Base-by-base conservation (phyloP, 2,113 vertebrate species). In the Muntiacus muntjak region DNA sequence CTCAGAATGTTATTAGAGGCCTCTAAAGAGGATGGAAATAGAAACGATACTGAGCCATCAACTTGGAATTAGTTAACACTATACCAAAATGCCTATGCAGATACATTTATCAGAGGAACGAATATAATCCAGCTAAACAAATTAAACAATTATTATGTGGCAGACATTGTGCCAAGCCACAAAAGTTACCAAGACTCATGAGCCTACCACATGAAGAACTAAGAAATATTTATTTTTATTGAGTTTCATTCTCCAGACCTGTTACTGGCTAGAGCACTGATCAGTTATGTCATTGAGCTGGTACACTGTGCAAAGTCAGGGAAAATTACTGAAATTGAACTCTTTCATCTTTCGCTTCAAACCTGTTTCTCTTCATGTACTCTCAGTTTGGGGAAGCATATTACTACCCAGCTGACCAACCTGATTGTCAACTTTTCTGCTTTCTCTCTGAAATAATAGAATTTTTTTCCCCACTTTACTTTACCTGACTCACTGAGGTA, bases 51-150 rank as follows among this genome's bases (percentile, higher is more conserved):
- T 26, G 23, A 95, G 16, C 85, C 60, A 15, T 83, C 78, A 88
- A 95, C 21, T 54, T 94, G 58, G 30, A 94, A 83, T 83, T 67
- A 95, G 82, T 88, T 55, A 83, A 52, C 81, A 84, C 43, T 93
- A 81, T 88, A 81, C 82, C 47, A 88, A 90, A 84, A 87, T 94
- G 17, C 19, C 71, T 92, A 52, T 52, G 64, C 89, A 95, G 90
- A 89, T 79, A 76, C 30, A 88, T 88, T 12, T 81, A 64, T 89
- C 82, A 57, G 45, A 76, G 67, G 40, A 91, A 33, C 62, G 57
- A 74, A 7, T 85, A 6, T 76, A 57, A 93, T 85, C 74, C 83
- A 43, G 33, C 91, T 74, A 92, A 94, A 89, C 60, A 90, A 83
- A 90, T 71, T 45, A 93, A 96, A 64, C 47, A 87, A 33, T 64